phyloP scores from a whole-genome alignment of 2,797 vertebrate species.

The Pangasius djambal region DNA sequence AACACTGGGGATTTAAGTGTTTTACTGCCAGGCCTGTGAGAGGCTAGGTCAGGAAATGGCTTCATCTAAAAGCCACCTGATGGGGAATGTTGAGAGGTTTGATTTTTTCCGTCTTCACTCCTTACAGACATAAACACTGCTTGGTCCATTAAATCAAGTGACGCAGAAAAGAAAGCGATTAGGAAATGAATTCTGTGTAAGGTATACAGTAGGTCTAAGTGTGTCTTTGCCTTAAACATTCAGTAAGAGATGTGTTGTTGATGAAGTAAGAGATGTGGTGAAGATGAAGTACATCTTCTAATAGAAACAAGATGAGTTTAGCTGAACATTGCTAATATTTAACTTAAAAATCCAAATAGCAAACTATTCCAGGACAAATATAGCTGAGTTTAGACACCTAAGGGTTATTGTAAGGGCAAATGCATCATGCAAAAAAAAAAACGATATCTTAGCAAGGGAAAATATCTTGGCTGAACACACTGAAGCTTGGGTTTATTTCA shows the following conservation, averaged over 20 bases:
- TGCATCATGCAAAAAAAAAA: background rate
- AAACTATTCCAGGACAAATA: background rate
- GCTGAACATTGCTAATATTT: background rate
- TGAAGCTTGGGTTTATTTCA: background rate
- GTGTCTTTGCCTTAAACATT: background rate
- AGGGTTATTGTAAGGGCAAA: background rate
- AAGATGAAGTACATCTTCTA: background rate
- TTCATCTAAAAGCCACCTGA: background rate
- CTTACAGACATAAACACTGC: conserved; percentile 46
- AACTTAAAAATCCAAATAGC: background rate
- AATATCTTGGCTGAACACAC: conserved; percentile 1
- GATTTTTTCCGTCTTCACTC: background rate
- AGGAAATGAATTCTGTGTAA: conserved; percentile 24
- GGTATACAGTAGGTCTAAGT: conserved; percentile 2
- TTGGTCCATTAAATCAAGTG: conserved; percentile 53
- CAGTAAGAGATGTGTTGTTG: no score
- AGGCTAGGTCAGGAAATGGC: background rate
- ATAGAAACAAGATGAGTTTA: conserved; percentile 2
- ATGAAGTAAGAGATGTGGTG: no score
- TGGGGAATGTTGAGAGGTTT: background rate
- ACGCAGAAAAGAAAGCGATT: conserved; percentile 34
- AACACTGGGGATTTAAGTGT: conserved; percentile 1
- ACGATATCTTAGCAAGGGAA: background rate
- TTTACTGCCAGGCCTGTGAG: background rate
- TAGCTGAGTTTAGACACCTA: background rate